A percentile compares a stretch with the other conserved stretches of the same genome.
Evolutionary conservation across 2,888 invertebrate species (phyloP).

Genomic region (Rhopalosiphum nymphaeae): DNA sequence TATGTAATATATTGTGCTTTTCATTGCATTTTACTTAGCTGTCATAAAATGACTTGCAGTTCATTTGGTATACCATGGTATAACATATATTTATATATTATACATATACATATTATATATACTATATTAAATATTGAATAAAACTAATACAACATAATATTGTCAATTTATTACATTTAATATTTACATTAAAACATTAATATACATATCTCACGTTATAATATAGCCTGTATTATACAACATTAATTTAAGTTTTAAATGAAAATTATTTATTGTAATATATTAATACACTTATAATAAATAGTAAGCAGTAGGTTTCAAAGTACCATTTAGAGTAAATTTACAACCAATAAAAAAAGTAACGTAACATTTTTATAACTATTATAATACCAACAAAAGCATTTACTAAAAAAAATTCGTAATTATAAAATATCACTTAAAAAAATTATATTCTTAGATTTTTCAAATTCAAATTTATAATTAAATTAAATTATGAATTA

Average conservation of each 20-base stretch:
- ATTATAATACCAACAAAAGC: not conserved
- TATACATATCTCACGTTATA: not conserved
- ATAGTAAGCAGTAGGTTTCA: too few relatives aligned
- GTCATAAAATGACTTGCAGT: not conserved
- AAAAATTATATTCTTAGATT: not conserved
- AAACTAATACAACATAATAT: not conserved
- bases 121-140: not conserved
- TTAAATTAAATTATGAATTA: not conserved
- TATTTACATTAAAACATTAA: not conserved
- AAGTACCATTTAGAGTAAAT: not conserved
- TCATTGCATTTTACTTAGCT: not conserved
- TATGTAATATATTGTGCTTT: not conserved
- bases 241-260: not conserved
- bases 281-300: not conserved
- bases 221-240: not conserved
- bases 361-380: not conserved
- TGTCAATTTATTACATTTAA: not conserved
- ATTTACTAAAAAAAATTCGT: not conserved
- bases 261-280: not conserved
- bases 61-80: not conserved
- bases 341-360: not conserved
- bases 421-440: not conserved
- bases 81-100: not conserved
- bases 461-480: not conserved
- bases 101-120: not conserved